Conservation (phyloP, 2,113 vertebrate species). For the Alaudala cheleensis region DNA sequence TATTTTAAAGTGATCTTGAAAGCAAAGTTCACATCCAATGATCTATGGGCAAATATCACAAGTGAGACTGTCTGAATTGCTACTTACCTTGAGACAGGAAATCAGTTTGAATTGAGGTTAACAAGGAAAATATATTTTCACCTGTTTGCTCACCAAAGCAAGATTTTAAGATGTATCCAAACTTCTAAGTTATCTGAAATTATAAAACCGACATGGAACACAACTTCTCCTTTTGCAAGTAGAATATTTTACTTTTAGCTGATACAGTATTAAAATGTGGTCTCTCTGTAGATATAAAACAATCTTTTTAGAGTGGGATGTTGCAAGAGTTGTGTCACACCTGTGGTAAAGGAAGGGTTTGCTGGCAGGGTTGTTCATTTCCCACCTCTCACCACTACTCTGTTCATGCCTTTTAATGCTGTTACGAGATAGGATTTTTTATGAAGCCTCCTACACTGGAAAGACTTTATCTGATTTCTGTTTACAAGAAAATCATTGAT, state of each 20-base stretch:
- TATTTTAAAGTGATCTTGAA: background rate
- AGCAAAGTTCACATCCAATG: background rate
- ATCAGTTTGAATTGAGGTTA: background rate
- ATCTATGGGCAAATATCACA: background rate
- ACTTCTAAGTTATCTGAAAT: background rate
- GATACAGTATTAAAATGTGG: background rate
- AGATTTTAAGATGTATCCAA: background rate
- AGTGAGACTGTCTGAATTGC: background rate
- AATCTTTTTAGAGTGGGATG: background rate
- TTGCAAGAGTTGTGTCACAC: background rate
- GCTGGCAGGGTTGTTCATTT: background rate
- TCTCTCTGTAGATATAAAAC: background rate
- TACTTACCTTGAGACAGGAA: background rate
- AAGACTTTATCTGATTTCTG: background rate
- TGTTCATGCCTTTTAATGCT: background rate
- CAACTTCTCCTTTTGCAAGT: background rate
- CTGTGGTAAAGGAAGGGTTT: background rate
- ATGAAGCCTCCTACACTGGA: background rate
- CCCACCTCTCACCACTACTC: background rate
- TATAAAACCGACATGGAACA: background rate
- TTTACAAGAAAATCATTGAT: background rate
- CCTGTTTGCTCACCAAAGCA: background rate
- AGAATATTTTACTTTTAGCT: background rate
- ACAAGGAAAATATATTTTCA: background rate
- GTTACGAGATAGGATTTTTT: background rate